phyloP scores from a whole-genome alignment of 2,797 vertebrate genomes.

The Sphenopsis melanotis region DNA sequence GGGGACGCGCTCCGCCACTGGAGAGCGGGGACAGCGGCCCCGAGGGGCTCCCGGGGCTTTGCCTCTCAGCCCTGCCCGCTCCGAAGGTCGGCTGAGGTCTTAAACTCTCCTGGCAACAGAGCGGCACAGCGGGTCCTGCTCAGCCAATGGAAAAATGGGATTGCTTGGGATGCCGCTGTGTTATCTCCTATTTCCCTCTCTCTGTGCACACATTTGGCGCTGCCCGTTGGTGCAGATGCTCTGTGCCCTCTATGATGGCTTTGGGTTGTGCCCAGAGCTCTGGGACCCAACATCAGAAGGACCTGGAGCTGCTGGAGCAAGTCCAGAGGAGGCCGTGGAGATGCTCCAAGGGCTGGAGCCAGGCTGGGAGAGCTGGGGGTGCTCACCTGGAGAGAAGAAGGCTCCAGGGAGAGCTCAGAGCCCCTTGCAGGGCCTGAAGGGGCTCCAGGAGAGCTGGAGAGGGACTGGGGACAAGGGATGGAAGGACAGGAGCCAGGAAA shows the following conservation, averaged over 20 bases:
- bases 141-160: neutral
- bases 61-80: neutral
- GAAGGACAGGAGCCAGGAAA: neutral
- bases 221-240: neutral
- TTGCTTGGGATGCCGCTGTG: neutral
- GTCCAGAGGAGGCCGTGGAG: neutral
- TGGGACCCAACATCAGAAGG: neutral
- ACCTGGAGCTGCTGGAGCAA: fast-evolving
- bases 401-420: neutral
- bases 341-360: fast-evolving
- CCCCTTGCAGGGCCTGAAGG: neutral
- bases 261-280: neutral
- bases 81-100: neutral
- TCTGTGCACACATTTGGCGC: fast-evolving
- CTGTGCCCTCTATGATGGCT: fast-evolving
- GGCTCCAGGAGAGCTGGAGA: neutral
- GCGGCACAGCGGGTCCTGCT: neutral
- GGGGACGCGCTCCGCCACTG: neutral
- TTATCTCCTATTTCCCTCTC: neutral
- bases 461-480: neutral
- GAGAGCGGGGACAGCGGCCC: too few species aligned
- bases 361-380: fast-evolving
- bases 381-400: neutral
- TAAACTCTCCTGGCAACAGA: neutral
- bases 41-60: fast-evolving